These are phyloP conservation scores for Paralvinella palmiformis DNA, from an alignment of 1,140 invertebrate genomes.

Conservation along the genomic window DNA sequence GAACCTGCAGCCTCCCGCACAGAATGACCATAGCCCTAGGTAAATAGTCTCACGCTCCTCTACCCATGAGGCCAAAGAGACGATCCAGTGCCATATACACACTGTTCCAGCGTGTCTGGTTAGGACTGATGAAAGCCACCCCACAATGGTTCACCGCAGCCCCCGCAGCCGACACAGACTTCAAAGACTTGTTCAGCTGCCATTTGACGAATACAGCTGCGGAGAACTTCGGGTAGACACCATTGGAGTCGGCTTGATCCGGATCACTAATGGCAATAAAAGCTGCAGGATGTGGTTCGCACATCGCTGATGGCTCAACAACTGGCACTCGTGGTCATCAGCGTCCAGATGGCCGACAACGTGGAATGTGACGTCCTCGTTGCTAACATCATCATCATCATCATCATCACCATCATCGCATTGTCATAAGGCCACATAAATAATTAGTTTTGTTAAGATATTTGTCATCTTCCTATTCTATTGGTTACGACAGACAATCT, in stretches of 20 bases:
- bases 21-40: no score
- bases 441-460: no score
- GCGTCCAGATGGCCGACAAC: no score
- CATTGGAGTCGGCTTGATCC: no score
- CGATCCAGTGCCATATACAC: not conserved
- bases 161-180: not conserved
- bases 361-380: no score
- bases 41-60: no score
- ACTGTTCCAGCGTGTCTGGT: not conserved
- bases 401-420: not conserved
- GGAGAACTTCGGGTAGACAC: no score
- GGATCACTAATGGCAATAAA: no score
- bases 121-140: not conserved
- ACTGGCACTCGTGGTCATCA: not conserved
- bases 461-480: no score
- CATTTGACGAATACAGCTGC: not conserved
- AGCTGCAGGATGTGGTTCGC: not conserved
- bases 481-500: no score
- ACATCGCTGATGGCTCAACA: not conserved
- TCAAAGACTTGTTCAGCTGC: not conserved
- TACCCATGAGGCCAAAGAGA: not conserved
- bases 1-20: no score
- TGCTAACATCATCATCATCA: not conserved
- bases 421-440: no score
- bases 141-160: not conserved